Conservation (phyloP, 2,113 vertebrate species). For the Haemorhous mexicanus region DNA sequence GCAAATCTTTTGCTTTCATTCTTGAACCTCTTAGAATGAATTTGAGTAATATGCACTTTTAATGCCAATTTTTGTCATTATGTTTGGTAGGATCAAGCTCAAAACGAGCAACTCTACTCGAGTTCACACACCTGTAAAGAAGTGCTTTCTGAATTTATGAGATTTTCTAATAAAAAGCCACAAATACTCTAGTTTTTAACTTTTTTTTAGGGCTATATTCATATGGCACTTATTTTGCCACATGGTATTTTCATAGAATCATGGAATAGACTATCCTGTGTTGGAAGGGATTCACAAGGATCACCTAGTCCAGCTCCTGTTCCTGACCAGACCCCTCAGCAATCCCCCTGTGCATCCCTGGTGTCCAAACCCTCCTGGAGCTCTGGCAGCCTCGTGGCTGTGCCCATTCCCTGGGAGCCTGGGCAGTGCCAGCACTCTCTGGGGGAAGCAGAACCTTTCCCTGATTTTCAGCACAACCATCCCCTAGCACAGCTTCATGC, state of each 20-base stretch:
- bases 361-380: neutral
- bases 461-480: rapidly evolving
- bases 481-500: neutral
- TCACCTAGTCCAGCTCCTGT: rapidly evolving
- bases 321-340: neutral
- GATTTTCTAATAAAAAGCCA: neutral
- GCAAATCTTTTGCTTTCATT: neutral
- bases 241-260: neutral
- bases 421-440: neutral
- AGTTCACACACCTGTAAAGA: neutral
- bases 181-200: neutral
- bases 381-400: neutral
- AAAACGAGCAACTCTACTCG: neutral
- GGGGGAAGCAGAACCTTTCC: neutral
- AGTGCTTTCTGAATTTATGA: neutral
- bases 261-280: neutral
- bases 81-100: neutral
- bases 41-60: neutral
- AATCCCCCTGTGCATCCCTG: neutral
- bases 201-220: neutral
- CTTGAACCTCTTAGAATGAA: neutral
- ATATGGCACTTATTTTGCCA: neutral
- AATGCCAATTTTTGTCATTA: neutral
- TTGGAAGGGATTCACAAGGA: neutral
- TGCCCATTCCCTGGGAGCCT: neutral